Base-by-base conservation (phyloP, 1,140 invertebrate genomes). In the Drosophila biarmipes region DNA sequence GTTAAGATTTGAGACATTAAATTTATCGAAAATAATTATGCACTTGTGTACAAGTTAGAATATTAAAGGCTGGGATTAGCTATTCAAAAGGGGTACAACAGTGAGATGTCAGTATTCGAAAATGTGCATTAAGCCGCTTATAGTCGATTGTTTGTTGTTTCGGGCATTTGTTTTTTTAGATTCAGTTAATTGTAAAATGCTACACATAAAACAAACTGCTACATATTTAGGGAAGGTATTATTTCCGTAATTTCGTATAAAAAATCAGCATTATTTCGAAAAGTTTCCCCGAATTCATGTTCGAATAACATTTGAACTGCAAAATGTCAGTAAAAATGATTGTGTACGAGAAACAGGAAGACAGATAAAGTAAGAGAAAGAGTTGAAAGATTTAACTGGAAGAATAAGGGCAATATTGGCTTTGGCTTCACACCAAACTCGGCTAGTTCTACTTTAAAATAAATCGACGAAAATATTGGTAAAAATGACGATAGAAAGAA, bases 401-500 rank as follows among this genome's bases (percentile, higher is more conserved):
- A 52, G 24, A 49, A 8, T 14, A 51, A 14, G 11, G 49, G 19
- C 34, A 34, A 12, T 7, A 59, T 31, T 56, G n/a, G 63, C 35
- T 59, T 37, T 53, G 46, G 31, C 15, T 51, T 42, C 31, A 61
- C 51, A 72, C 17, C 27, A 27, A 52, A 38, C 19, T 51, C 42
- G 24, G 43, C 37, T 59, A 59, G 29, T 42, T 52, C 17, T 35
- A 56, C 37, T 57, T 34, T 15, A 55, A 57, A 34, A 63, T 53
- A 29, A 48, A 61, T 56, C 35, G 63, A 63, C 53, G 53, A 45
- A 14, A 58, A 12, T 34, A 54, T 17, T 19, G 19, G 15, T n/a
- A n/a, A 31, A 35, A 42, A 24, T 45, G 35, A 35, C 42, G 43
- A 29, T 51, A 59, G 62, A 14, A 29, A 38, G 43, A 59, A n/a